phyloP scores from a whole-genome alignment of 1,140 invertebrate species.

The Leptinotarsa texana region DNA sequence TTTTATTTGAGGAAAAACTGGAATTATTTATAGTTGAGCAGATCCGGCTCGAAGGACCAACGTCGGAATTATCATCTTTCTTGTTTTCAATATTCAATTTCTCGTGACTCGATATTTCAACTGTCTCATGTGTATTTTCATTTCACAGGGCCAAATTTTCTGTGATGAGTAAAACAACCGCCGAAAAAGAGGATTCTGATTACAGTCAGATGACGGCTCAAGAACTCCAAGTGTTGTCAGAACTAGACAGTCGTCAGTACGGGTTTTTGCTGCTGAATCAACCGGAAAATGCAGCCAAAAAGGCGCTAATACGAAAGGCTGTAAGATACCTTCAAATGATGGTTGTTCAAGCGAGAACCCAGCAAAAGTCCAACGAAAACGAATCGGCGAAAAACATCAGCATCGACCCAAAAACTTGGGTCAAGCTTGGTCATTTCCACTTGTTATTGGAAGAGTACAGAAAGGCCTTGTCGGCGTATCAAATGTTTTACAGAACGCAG shows the following conservation, averaged over 20 bases:
- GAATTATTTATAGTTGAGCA: too few relatives aligned
- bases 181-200: constrained; percentile 34
- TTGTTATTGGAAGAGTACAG: constrained; percentile 86
- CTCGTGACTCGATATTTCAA: neutral
- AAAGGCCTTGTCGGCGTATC: constrained; percentile 94
- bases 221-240: constrained; percentile 81
- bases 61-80: too few relatives aligned
- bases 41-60: too few relatives aligned
- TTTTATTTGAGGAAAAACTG: too few relatives aligned
- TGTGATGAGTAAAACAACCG: constrained; percentile 36
- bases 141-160: neutral
- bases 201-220: constrained; percentile 62
- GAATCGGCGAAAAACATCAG: constrained; percentile 66
- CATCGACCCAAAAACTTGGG: constrained; percentile 88
- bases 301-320: constrained; percentile 77
- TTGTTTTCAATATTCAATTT: too few relatives aligned
- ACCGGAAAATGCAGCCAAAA: constrained; percentile 76
- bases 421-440: constrained; percentile 92
- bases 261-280: constrained; percentile 80
- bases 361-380: constrained; percentile 60
- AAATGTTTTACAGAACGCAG: constrained; percentile 83
- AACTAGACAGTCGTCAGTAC: constrained; percentile 85
- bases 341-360: constrained; percentile 75
- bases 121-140: neutral
- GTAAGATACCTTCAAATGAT: constrained; percentile 83